A percentile compares a stretch with the other conserved stretches of the same genome.
These are phyloP conservation scores for Drosophila algonquin DNA, from an alignment of 2,888 invertebrate species.

Conservation along the genomic window DNA sequence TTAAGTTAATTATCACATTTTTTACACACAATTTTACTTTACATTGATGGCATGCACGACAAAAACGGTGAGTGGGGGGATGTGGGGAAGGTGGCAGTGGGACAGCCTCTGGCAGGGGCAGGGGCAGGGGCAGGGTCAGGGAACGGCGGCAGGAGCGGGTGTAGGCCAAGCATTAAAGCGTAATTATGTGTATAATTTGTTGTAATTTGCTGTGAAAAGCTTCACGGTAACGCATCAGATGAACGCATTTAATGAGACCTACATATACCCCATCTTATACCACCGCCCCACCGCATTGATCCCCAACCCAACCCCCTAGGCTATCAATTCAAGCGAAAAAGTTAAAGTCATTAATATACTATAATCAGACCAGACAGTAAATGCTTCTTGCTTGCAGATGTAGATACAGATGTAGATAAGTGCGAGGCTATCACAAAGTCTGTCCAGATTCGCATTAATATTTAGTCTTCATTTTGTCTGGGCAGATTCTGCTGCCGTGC, in stretches of 20 bases:
- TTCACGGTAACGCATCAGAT: conserved; percentile 50
- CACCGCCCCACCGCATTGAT: conserved; percentile 8
- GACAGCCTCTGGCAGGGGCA: conserved; percentile 5
- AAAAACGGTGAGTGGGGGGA: conserved; percentile 10
- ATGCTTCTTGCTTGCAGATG: background rate
- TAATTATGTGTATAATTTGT: conserved; percentile 76
- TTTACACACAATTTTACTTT: conserved; percentile 79
- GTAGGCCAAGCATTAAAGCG: conserved; percentile 63
- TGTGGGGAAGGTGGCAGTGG: conserved; percentile 5
- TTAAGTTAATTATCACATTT: conserved; percentile 79
- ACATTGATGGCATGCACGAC: conserved; percentile 62
- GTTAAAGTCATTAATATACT: conserved; percentile 70
- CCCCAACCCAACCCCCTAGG: background rate
- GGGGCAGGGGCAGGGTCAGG: conserved; percentile 16
- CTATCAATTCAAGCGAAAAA: conserved; percentile 52
- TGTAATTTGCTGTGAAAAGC: conserved; percentile 73
- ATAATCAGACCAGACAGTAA: conserved; percentile 51
- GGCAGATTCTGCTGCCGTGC: background rate
- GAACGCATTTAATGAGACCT: conserved; percentile 59
- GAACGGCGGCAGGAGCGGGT: conserved; percentile 35
- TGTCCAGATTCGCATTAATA: background rate
- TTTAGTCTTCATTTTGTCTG: background rate
- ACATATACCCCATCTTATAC: conserved; percentile 5
- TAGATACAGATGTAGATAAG: background rate
- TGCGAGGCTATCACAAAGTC: conserved; percentile 2